Evolutionary conservation across 2,797 vertebrate species (phyloP), one percentile per base, ranked within the genome.

Genomic region (Naso thynnoides): DNA sequence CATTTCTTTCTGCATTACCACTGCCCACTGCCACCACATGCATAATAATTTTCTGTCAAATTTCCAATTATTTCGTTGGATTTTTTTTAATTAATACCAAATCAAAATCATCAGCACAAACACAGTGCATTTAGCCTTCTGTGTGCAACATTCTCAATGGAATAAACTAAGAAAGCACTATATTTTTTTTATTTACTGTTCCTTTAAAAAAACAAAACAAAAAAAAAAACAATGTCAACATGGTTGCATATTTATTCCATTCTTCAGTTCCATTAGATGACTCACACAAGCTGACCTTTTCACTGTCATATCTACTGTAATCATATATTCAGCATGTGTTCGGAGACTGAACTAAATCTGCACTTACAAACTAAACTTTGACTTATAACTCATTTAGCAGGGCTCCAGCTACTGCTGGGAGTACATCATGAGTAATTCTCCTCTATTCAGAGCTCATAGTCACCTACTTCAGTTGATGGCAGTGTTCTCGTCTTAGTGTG

Each of bases 391-490:
- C 31, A 50, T 76, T 81, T 24, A 75, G 33, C 41, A 10, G 1
- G 15, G 44, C 61, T 50, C 45, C n/a, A 58, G 66, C 78, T 23
- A 33, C 19, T 13, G 19, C 39, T 8, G 4, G 29, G 48, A 85
- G 49, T 47, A 33, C n/a, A 71, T 66, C 48, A 68, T 60, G 68
- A 84, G 67, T 70, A 70, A 59, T 84, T 81, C 36, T 64, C 56
- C 16, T 9, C n/a, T 63, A 73, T 79, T 79, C 55, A 56, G 50
- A 75, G 70, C 73, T 73, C 23, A 2, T 24, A 78, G 55, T 75
- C 78, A 70, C 72, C 70, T 73, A 74, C 78, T 83, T 74, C 61
- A 80, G 70, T 27, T 82, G 77, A 83, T 85, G 38, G 65, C 47
- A 42, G 65, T 16, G 45, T 62, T 82, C 79, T 76, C 73, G 73